Evolutionary conservation across 2,888 invertebrate species (phyloP).

Genomic region (Stenchaetothrips biformis): DNA sequence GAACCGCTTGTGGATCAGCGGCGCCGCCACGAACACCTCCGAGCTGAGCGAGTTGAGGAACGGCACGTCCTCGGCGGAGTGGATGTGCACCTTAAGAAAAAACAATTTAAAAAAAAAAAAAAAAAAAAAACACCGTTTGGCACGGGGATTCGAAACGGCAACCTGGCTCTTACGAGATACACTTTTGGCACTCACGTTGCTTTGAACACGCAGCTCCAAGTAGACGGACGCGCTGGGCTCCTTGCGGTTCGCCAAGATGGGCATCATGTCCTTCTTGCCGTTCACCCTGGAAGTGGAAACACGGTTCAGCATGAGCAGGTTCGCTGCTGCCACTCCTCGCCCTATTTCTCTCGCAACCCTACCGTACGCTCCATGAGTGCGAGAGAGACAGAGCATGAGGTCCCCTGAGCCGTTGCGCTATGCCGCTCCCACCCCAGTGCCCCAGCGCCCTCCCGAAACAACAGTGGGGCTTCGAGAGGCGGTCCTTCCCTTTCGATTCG

Average conservation of each 20-base stretch:
- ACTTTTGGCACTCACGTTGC: neutral
- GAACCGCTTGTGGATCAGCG: constrained; percentile 52
- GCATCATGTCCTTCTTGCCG: neutral
- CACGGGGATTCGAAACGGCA: too few species aligned
- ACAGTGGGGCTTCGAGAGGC: too few species aligned
- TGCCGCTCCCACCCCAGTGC: too few species aligned
- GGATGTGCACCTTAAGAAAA: constrained; percentile 51
- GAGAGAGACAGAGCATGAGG: too few species aligned
- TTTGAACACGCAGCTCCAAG: constrained; percentile 1
- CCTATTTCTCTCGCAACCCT: too few species aligned
- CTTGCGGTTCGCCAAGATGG: neutral
- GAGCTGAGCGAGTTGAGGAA: constrained; percentile 60
- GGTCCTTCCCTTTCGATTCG: neutral
- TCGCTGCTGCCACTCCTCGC: neutral
- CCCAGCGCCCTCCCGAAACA: too few species aligned
- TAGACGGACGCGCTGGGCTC: neutral
- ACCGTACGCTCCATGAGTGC: too few species aligned
- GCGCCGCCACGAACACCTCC: constrained; percentile 55
- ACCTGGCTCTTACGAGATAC: neutral
- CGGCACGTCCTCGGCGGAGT: constrained; percentile 63
- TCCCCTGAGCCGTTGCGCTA: too few species aligned
- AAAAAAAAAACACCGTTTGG: neutral
- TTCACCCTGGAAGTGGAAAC: neutral
- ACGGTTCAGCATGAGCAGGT: too few species aligned
- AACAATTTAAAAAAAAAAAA: neutral